Evolutionary conservation across 2,888 invertebrate species (phyloP).

Genomic region (Ptychoptera contaminata): DNA sequence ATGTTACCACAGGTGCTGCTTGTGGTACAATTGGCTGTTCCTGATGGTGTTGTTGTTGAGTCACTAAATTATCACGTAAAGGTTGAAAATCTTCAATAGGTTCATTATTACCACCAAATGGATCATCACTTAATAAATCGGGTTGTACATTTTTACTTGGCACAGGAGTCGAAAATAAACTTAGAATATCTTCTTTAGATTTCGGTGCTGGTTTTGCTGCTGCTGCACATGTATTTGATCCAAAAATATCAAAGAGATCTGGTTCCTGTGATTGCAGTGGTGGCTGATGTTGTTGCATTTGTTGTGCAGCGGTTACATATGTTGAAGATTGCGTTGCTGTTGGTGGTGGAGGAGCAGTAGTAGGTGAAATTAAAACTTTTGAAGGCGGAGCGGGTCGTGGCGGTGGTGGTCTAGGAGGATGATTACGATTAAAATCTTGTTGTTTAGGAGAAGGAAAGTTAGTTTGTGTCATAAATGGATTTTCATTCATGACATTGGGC

Average conservation of each 20-base stretch:
- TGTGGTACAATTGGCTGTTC: slow-evolving; percentile 7
- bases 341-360: slow-evolving; percentile 19
- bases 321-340: slow-evolving; percentile 24
- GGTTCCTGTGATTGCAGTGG: slow-evolving; percentile 24
- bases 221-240: slow-evolving; percentile 29
- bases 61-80: slow-evolving; percentile 3
- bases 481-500: slow-evolving; percentile 15
- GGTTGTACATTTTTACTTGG: slow-evolving; percentile 23
- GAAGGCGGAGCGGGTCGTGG: slow-evolving; percentile 26
- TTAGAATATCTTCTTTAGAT: slow-evolving; percentile 42
- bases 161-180: slow-evolving; percentile 34
- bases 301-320: slow-evolving; percentile 14
- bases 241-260: slow-evolving; percentile 39
- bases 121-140: slow-evolving; percentile 43
- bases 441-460: slow-evolving; percentile 14
- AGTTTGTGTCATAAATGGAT: slow-evolving; percentile 21
- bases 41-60: background rate
- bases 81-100: slow-evolving; percentile 8
- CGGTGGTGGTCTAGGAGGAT: slow-evolving; percentile 32
- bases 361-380: slow-evolving; percentile 11
- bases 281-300: slow-evolving; percentile 15
- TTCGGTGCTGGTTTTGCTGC: slow-evolving; percentile 35
- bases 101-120: slow-evolving; percentile 18
- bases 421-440: slow-evolving; percentile 33
- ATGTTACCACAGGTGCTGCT: background rate